Percentiles rank a stretch among this genome's conserved stretches.
phyloP scores from a whole-genome alignment of 1,140 invertebrate species.

The Aphelenchoides fujianensis region DNA sequence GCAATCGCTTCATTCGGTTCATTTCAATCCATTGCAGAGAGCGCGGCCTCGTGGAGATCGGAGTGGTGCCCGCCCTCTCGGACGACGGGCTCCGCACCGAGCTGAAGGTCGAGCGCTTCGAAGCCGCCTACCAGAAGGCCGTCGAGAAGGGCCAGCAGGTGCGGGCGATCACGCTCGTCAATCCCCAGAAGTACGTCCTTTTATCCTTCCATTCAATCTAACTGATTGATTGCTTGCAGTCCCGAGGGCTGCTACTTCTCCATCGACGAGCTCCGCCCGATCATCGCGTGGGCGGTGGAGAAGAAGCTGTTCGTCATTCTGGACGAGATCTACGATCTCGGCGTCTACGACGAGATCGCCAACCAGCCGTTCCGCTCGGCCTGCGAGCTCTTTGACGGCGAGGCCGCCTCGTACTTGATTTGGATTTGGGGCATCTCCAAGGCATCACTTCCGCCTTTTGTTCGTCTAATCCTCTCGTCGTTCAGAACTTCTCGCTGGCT shows the following conservation, averaged over 20 bases:
- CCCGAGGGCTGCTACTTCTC: constrained; percentile 45
- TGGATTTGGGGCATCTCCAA: constrained; percentile 49
- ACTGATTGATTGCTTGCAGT: no score
- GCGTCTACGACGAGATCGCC: constrained; percentile 35
- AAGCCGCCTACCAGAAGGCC: constrained; percentile 35
- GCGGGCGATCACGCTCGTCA: constrained; percentile 42
- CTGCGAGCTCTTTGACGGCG: constrained; percentile 30
- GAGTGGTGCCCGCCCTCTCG: constrained; percentile 36
- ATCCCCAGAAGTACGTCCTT: constrained; percentile 49
- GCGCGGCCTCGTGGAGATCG: constrained; percentile 40
- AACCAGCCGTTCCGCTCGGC: constrained; percentile 34
- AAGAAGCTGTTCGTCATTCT: constrained; percentile 39
- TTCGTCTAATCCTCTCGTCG: no score
- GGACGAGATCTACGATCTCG: constrained; percentile 46
- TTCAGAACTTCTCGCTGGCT: constrained; percentile 45
- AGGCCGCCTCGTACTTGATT: constrained; percentile 32
- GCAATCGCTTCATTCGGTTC: no score
- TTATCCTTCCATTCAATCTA: no score
- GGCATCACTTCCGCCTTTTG: no score
- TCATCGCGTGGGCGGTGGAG: constrained; percentile 35
- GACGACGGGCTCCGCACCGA: constrained; percentile 28
- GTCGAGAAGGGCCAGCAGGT: constrained; percentile 30
- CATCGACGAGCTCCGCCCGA: constrained; percentile 37
- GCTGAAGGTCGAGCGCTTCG: constrained; percentile 40
- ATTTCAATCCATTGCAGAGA: no score